Evolutionary conservation across 2,888 invertebrate genomes (phyloP).

Genomic region (Apamea epomidion): DNA sequence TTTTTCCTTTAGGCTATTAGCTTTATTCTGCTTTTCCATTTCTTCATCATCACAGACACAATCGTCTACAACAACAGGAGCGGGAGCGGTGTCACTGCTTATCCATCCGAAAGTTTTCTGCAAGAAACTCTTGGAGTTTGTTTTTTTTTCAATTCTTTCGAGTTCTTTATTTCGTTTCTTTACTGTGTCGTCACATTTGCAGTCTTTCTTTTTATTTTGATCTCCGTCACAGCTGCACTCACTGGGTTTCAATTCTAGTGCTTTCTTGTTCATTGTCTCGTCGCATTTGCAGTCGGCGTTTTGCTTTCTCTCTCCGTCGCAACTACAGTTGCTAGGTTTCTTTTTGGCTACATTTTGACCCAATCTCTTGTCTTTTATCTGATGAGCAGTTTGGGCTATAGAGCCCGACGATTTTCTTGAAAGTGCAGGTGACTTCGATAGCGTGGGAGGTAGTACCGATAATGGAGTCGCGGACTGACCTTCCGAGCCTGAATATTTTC

Average conservation of each 20-base stretch:
- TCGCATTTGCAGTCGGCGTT: background rate
- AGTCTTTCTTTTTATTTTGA: background rate
- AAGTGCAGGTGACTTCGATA: background rate
- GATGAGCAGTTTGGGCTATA: constrained; percentile 14
- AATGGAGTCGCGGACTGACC: background rate
- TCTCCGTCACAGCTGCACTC: background rate
- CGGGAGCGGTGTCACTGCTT: background rate
- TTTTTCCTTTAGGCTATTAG: background rate
- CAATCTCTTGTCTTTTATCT: constrained; percentile 15
- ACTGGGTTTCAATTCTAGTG: background rate
- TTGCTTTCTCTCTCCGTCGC: background rate
- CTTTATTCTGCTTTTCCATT: constrained; percentile 1
- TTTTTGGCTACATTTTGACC: background rate
- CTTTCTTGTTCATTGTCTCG: background rate
- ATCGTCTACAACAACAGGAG: background rate
- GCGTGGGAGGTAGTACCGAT: background rate
- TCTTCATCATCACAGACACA: background rate
- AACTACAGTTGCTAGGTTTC: constrained; percentile 4
- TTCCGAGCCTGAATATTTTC: background rate
- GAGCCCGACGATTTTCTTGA: background rate
- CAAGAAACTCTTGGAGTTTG: background rate
- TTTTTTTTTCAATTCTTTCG: background rate
- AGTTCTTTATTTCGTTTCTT: background rate
- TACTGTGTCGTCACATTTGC: background rate
- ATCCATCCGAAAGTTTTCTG: background rate